phyloP scores from a whole-genome alignment of 2,888 invertebrate species.

The Catocala nupta region DNA sequence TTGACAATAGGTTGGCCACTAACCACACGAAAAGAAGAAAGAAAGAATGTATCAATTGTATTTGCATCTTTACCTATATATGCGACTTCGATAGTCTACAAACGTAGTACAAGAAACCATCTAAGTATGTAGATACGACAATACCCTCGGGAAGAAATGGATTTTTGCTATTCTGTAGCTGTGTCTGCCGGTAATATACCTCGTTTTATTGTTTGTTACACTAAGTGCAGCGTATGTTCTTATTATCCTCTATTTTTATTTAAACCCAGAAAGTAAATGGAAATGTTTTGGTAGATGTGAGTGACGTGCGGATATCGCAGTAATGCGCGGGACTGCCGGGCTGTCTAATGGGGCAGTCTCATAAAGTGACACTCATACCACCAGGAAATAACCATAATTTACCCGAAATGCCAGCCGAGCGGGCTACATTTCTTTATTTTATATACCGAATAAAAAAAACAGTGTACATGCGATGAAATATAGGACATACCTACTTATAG shows the following conservation, averaged over 20 bases:
- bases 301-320: constrained; percentile 38
- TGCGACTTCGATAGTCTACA: too few relatives aligned
- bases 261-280: constrained; percentile 31
- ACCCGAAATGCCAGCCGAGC: constrained; percentile 9
- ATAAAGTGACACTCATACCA: constrained; percentile 31
- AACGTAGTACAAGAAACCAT: too few relatives aligned
- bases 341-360: constrained; percentile 25
- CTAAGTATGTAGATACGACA: background rate
- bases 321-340: constrained; percentile 25
- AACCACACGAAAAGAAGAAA: too few relatives aligned
- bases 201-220: background rate
- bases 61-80: too few relatives aligned
- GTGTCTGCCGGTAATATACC: background rate
- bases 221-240: constrained; percentile 2
- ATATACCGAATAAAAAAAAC: constrained; percentile 15
- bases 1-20: too few relatives aligned
- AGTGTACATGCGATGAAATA: constrained; percentile 10
- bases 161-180: background rate
- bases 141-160: background rate
- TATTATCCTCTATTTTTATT: constrained; percentile 31
- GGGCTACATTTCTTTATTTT: constrained; percentile 32
- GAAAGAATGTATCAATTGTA: too few relatives aligned
- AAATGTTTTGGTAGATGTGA: constrained; percentile 42
- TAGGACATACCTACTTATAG: too few relatives aligned
- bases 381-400: constrained; percentile 40